Conservation (phyloP, 2,888 invertebrate species). For the Melitaea athalia region DNA sequence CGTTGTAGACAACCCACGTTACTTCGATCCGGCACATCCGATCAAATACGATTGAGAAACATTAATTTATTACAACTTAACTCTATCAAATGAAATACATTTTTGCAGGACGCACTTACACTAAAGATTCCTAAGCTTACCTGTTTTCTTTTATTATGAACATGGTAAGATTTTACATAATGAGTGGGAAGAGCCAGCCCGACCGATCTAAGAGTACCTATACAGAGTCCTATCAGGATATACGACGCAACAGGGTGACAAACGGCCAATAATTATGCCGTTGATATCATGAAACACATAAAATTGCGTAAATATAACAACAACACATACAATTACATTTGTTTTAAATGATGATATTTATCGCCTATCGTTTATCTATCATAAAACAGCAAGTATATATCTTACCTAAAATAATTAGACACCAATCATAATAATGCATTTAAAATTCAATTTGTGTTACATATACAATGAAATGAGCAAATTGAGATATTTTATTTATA, state of each 20-base stretch:
- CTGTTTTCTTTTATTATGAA: slow-evolving; percentile 62
- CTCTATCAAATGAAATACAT: slow-evolving; percentile 74
- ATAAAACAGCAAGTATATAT: neutral
- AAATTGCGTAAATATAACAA: neutral
- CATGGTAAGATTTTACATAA: slow-evolving; percentile 31
- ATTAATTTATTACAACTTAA: slow-evolving; percentile 41
- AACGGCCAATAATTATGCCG: slow-evolving; percentile 7
- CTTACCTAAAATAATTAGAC: slow-evolving; percentile 8
- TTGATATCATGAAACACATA: neutral
- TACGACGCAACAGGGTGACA: slow-evolving; percentile 8
- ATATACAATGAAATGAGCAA: neutral
- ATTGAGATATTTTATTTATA: neutral
- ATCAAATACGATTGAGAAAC: slow-evolving; percentile 42
- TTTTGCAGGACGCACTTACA: slow-evolving; percentile 64
- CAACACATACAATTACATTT: slow-evolving; percentile 3
- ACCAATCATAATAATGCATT: neutral
- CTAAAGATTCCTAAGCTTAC: slow-evolving; percentile 62
- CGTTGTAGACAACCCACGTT: slow-evolving; percentile 72
- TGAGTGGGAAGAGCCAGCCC: slow-evolving; percentile 50
- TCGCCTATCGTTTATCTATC: neutral
- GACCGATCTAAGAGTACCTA: slow-evolving; percentile 50
- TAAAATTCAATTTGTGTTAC: neutral
- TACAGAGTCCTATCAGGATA: slow-evolving; percentile 22
- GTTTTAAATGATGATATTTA: neutral
- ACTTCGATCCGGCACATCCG: slow-evolving; percentile 35